Evolutionary conservation across 2,113 vertebrate genomes (phyloP).

Genomic region (Formicarius rufipectus): DNA sequence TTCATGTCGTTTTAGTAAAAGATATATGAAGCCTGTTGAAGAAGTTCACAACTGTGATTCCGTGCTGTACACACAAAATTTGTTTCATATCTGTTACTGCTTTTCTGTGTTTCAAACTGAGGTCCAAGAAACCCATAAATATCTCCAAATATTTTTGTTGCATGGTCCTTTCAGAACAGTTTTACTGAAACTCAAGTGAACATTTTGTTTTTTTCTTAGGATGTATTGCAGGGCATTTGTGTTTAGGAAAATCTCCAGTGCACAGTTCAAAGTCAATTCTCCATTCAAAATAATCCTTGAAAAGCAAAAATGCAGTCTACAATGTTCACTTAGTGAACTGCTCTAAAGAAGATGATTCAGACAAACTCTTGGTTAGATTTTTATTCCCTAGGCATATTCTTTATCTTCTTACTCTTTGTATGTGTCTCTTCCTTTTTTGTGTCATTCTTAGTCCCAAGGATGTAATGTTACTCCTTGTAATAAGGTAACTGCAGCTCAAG

Average conservation of each 20-base stretch:
- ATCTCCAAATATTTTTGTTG: background rate
- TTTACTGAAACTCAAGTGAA: too few species aligned
- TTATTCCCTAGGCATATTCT: background rate
- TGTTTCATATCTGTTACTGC: background rate
- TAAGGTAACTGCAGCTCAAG: background rate
- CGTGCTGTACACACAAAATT: background rate
- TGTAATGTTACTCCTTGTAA: background rate
- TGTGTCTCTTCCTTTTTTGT: background rate
- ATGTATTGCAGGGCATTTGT: fast-evolving
- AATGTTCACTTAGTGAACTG: background rate
- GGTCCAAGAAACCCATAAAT: background rate
- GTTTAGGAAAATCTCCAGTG: background rate
- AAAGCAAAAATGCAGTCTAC: background rate
- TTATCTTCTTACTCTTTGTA: background rate
- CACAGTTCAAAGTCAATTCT: background rate
- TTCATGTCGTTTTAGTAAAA: too few species aligned
- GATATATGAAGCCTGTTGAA: too few species aligned
- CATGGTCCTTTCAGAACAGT: background rate
- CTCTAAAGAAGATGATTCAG: background rate
- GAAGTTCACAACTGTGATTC: background rate
- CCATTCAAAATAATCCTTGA: background rate
- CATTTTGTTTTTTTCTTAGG: too few species aligned
- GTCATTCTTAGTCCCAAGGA: background rate
- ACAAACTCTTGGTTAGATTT: background rate
- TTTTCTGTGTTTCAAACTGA: background rate